Conservation (phyloP, 2,797 vertebrate species). For the Coregonus ussuriensis region DNA sequence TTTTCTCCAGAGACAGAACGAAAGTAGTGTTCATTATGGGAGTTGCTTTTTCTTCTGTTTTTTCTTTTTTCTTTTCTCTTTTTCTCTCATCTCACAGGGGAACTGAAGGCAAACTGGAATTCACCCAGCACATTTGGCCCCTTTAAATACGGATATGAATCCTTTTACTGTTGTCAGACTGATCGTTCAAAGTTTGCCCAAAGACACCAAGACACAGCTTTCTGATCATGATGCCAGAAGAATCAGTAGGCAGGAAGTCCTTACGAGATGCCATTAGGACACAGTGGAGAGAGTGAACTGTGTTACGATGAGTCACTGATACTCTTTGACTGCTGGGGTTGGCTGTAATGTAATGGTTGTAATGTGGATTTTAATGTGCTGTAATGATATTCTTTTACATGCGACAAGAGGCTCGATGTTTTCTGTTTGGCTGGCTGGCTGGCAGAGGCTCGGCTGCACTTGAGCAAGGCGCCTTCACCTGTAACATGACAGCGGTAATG, state of each 20-base stretch:
- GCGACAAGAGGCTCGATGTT: constrained; percentile 21
- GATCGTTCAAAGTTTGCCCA: constrained; percentile 51
- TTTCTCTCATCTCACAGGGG: constrained; percentile 14
- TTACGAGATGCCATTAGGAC: constrained; percentile 58
- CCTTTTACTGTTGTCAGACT: constrained; percentile 19
- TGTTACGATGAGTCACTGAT: constrained; percentile 61
- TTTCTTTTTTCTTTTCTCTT: not conserved
- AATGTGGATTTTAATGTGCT: constrained; percentile 78
- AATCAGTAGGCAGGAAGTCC: constrained; percentile 60
- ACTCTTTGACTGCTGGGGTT: constrained; percentile 53
- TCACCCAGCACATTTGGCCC: constrained; percentile 41
- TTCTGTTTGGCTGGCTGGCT: constrained; percentile 14
- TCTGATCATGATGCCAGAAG: constrained; percentile 24
- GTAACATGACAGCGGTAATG: constrained; percentile 51
- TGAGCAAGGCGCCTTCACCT: constrained; percentile 57
- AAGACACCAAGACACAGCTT: constrained; percentile 44
- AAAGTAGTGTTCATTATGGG: constrained; percentile 33
- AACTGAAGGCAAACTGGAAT: constrained; percentile 26
- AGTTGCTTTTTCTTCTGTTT: constrained; percentile 18
- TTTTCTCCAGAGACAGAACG: constrained; percentile 51
- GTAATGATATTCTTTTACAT: constrained; percentile 65
- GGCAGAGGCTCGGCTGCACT: not conserved
- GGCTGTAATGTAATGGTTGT: constrained; percentile 63
- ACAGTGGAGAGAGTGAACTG: constrained; percentile 22
- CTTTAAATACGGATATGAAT: constrained; percentile 38